A percentile compares a stretch with the other conserved stretches of the same genome.
These are phyloP conservation scores for Cavia aperea DNA, from an alignment of 2,113 vertebrate species.

Conservation along the genomic window DNA sequence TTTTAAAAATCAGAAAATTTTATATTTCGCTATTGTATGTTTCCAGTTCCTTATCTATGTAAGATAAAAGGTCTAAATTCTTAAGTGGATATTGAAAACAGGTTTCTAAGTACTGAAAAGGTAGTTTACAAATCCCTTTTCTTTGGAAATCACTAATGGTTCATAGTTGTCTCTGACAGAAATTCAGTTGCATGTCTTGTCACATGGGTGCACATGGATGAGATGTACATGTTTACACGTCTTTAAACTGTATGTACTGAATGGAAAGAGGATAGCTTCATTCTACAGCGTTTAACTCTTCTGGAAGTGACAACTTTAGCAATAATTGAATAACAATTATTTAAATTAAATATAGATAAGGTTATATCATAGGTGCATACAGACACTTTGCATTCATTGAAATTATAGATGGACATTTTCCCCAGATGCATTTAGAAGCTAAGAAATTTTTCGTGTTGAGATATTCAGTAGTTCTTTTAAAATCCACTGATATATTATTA, in stretches of 20 bases:
- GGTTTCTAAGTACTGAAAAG: not conserved
- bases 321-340: not conserved
- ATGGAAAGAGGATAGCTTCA: not conserved
- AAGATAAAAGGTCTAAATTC: not conserved
- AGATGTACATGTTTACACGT: not conserved
- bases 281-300: not conserved
- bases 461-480: not conserved
- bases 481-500: not conserved
- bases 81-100: not conserved
- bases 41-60: not conserved
- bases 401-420: not conserved
- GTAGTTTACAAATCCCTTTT: not conserved
- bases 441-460: not conserved
- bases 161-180: not conserved
- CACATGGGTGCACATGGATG: not conserved
- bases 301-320: not conserved
- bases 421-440: not conserved
- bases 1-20: not conserved
- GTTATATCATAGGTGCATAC: not conserved
- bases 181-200: not conserved
- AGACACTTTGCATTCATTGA: not conserved
- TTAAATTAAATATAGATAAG: not conserved
- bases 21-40: not conserved
- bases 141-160: not conserved
- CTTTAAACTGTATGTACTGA: not conserved